Conservation (phyloP, 2,888 invertebrate species). For the Panopea generosa region DNA sequence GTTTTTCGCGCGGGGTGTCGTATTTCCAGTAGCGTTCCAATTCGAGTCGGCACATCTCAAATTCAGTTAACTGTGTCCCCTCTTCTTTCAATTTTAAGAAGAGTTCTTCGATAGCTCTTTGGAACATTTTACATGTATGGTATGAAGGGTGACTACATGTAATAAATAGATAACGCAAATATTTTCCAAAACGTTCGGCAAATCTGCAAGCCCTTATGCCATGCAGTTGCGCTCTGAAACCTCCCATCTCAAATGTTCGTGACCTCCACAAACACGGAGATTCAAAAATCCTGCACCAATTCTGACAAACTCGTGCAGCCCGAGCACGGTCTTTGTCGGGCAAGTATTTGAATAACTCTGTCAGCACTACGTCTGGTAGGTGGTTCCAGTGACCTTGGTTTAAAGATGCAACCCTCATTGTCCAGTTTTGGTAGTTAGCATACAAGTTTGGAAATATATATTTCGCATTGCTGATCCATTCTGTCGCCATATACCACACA, state of each 20-base stretch:
- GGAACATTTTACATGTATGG: conserved; percentile 71
- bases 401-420: conserved; percentile 10
- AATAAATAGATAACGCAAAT: conserved; percentile 69
- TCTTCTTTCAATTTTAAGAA: conserved; percentile 64
- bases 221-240: conserved; percentile 59
- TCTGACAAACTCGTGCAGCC: conserved; percentile 66
- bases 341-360: conserved; percentile 68
- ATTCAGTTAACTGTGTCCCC: conserved; percentile 64
- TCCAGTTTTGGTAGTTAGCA: not conserved
- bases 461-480: too few species aligned
- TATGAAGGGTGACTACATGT: conserved; percentile 75
- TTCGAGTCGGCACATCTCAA: conserved; percentile 72
- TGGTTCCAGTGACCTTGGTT: conserved; percentile 58
- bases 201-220: conserved; percentile 67
- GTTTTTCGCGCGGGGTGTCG: conserved; percentile 70
- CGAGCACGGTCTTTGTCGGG: conserved; percentile 63
- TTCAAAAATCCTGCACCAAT: conserved; percentile 66
- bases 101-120: conserved; percentile 70
- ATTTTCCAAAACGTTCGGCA: conserved; percentile 67
- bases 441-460: too few species aligned
- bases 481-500: too few species aligned
- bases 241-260: conserved; percentile 70
- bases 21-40: conserved; percentile 78
- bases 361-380: conserved; percentile 69
- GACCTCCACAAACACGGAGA: conserved; percentile 72